Conservation (phyloP, 2,888 invertebrate species). For the Macaria liturata region DNA sequence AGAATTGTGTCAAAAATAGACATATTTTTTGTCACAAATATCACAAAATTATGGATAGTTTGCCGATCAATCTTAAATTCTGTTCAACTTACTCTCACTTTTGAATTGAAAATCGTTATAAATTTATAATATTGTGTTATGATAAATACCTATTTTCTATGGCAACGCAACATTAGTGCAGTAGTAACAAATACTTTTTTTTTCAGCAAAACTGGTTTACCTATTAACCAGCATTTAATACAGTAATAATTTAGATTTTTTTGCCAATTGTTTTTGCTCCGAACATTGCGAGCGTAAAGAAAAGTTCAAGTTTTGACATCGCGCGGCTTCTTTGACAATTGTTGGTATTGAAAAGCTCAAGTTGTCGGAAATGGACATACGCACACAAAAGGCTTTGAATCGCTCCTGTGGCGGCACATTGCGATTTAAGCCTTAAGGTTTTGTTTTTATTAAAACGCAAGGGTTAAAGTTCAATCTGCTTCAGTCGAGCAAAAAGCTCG, state of each 20-base stretch:
- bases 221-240: no score
- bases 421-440: constrained; percentile 50
- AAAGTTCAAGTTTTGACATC: constrained; percentile 57
- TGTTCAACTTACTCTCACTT: constrained; percentile 1
- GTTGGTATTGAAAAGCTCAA: constrained; percentile 58
- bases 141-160: no score
- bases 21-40: constrained; percentile 58
- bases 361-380: constrained; percentile 78
- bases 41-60: constrained; percentile 41
- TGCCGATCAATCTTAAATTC: constrained; percentile 49
- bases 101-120: no score
- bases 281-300: neutral
- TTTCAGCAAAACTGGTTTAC: no score
- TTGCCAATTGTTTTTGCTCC: no score
- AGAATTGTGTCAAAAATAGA: constrained; percentile 68
- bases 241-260: no score
- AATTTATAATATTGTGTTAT: no score
- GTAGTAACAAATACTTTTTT: no score
- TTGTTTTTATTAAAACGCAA: constrained; percentile 10
- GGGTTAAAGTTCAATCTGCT: no score
- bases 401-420: constrained; percentile 66
- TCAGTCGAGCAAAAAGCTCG: no score
- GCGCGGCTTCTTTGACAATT: constrained; percentile 68
- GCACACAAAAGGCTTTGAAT: constrained; percentile 57
- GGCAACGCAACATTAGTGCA: no score